Base-by-base conservation (phyloP, 2,113 vertebrate species). In the Nothobranchius kuhntae region DNA sequence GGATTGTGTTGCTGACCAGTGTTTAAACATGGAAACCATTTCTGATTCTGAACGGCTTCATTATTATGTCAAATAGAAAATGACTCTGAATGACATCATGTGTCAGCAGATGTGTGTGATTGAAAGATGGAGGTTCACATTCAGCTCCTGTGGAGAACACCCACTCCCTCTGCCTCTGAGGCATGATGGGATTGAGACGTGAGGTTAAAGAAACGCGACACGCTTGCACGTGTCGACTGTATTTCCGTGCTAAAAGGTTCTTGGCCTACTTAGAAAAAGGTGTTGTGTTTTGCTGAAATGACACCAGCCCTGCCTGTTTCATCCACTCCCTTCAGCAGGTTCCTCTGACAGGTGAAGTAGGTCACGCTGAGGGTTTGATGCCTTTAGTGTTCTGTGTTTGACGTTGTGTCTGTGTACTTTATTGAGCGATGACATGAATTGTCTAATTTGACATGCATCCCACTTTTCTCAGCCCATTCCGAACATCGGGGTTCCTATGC, bases 401-500 rank as follows among this genome's bases (percentile, higher is more conserved):
- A 40, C 2, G 30, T 30, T 40, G 38, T 9, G 7, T 40, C 38
- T 40, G 38, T 38, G 7, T 40, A 5, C 6, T 40, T 40, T 9
- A 8, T 1, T 6, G 38, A 40, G 38, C 38, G 4, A 9, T 40
- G 38, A 7, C 50, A 2, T 48, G 65, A 12, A 58, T 3, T 15
- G 13, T 55, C 13, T 68, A 47, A 45, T 35, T 53, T 35, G 60
- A 11, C 13, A 8, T 71, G 2, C 63, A 54, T 88, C 57, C 88
- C n/a, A 89, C 62, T 91, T 52, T 84, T 53, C 81, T 78, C 52
- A 45, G 44, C 44, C 38, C 73, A 96, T 96, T 68, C 95, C 94
- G 71, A 92, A 52, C 8, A 61, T 95, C 87, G 94, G 92, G 51
- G 82, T 83, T 12, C 89, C 94, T 87, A 88, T 98, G 66, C 89